Evolutionary conservation across 2,797 vertebrate genomes (phyloP), one percentile per base, ranked within the genome.

Genomic region (Numenius phaeopus): DNA sequence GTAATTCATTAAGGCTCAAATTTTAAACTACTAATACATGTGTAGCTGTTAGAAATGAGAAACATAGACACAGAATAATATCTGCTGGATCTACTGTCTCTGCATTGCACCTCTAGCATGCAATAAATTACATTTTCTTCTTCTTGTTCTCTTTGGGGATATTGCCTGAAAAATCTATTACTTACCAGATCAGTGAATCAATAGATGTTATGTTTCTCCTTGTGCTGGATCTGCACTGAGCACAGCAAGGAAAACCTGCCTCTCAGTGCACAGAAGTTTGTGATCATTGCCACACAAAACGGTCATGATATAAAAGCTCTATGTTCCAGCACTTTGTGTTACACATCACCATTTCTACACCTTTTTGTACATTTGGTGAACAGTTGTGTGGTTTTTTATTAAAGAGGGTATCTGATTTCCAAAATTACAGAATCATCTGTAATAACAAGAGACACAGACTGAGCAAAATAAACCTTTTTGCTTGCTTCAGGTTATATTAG

Each of bases 141-240:
- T 75, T 86, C 44, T 71, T 87, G 57, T 84, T 76, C 39, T 80
- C 73, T 90, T 80, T 4, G 2, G 42, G 6, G 7, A 39, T 61
- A 71, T 40, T 83, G 27, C 39, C 64, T 7, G 0, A 59, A 77
- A 90, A 92, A 86, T 77, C 69, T 76, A 39, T 67, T 64, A 15
- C 50, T 80, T 61, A 71, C 40, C 17, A 77, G 30, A 67, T 65
- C 40, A 90, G 14, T 72, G 47, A 87, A 61, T 90, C 49, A 75
- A 59, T 81, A 88, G 57, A 46, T 76, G 26, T n/a, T 79, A 52
- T 87, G 84, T 89, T 92, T 91, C 62, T 95, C n/a, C 52, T 69
- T 83, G n/a, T 71, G 34, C 58, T 78, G 76, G 39, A 47, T 30
- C 69, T 89, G 34, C 50, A 52, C 24, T 26, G 59, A 90, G 40